Base-by-base conservation (phyloP, 1,140 invertebrate species). In the Zaprionus tsacasi region DNA sequence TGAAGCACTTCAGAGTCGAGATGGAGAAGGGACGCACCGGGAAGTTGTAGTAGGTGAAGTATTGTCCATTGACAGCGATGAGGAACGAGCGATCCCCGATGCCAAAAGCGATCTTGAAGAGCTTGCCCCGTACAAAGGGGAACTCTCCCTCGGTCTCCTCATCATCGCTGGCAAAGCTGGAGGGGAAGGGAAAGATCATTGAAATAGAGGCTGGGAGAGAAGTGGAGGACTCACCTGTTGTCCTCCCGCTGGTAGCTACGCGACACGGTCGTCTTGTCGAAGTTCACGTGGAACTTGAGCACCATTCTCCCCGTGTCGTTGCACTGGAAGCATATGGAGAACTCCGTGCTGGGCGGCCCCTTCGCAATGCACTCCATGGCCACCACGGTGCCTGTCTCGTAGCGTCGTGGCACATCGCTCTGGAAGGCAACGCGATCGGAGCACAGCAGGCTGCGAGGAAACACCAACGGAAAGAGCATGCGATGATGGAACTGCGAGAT, bases 131-230 rank as follows among this genome's bases (percentile, higher is more conserved):
- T 17, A 81, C 79, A 65, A 92, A 92, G 0, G 91, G 91, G 57
- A 92, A 92, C 60, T 92, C 91, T 2, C 91, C 91, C 54, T 91
- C 90, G n/a, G 91, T 91, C 68, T 92, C 91, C 70, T 92, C 91
- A 60, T 92, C 91, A 8, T 91, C 88, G 3, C 38, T 48, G 8
- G 83, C 73, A 52, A 91, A 92, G 21, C 91, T 92, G 17, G 17
- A 6, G 70, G 6, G 6, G 7, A 40, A n/a, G 21, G 21, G 13
- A 5, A 8, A 58, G 0, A 33, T 3, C 35, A 8, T 13, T 0
- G 45, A 17, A 12, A 33, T 0, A 8, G 6, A 25, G 6, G 17
- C 7, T 40, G 0, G 17, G 0, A 0, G 0, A 3, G 2, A 7
- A 30, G 0, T 6, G 12, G 2, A 6, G 6, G 0, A 64, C 38